A percentile compares a stretch with the other conserved stretches of the same genome.
Evolutionary conservation across 2,113 vertebrate genomes (phyloP).

Genomic region (Lontra canadensis): DNA sequence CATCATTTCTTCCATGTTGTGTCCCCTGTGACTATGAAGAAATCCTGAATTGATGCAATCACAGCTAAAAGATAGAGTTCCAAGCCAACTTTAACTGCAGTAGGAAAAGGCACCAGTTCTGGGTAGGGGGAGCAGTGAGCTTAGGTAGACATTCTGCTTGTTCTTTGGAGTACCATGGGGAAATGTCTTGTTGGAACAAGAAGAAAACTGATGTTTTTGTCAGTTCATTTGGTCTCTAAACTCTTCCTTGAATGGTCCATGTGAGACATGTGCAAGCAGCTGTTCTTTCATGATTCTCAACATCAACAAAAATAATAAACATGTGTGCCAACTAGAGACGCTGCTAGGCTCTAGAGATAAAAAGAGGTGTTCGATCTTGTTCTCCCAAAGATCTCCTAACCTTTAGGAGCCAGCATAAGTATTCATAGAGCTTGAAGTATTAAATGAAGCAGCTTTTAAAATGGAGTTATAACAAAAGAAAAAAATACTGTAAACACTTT

Average conservation of each 20-base stretch:
- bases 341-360: background rate
- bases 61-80: constrained; percentile 25
- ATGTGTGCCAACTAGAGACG: constrained; percentile 2
- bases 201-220: background rate
- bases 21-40: constrained; percentile 76
- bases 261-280: constrained; percentile 12
- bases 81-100: background rate
- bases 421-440: background rate
- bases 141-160: background rate
- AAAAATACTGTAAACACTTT: background rate
- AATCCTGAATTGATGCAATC: constrained; percentile 57
- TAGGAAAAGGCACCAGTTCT: background rate
- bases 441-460: background rate
- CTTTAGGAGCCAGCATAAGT: background rate
- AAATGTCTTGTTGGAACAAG: constrained; percentile 23
- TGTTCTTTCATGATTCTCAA: background rate
- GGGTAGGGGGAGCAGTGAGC: background rate
- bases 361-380: background rate
- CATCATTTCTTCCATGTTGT: constrained; percentile 63
- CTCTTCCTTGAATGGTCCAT: background rate
- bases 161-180: background rate
- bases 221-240: background rate
- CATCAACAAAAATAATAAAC: constrained; percentile 12
- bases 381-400: background rate
- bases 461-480: background rate